These are phyloP conservation scores for Drosophila sp. DNA, from an alignment of 1,140 invertebrate genomes.

Conservation along the genomic window DNA sequence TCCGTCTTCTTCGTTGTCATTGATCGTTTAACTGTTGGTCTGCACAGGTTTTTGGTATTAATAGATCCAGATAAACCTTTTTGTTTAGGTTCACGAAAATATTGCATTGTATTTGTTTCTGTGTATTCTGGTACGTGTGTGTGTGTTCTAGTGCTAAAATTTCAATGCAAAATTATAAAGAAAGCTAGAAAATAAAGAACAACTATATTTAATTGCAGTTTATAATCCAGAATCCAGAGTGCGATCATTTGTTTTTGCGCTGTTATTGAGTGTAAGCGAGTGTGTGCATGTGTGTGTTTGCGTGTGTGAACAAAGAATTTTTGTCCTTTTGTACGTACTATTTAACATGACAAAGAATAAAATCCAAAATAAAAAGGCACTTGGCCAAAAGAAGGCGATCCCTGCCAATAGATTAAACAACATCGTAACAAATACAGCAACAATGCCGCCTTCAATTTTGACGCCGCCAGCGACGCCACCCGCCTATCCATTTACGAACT, in stretches of 20 bases:
- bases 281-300: constrained; percentile 25
- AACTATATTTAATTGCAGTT: constrained; percentile 49
- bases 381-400: constrained; percentile 39
- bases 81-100: background rate
- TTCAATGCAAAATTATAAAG: background rate
- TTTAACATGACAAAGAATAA: constrained; percentile 67
- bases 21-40: constrained; percentile 22
- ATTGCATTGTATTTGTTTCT: constrained; percentile 10
- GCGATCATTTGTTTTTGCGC: constrained; percentile 22
- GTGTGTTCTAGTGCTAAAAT: constrained; percentile 13
- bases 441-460: constrained; percentile 30
- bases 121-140: constrained; percentile 35
- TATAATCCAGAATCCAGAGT: constrained; percentile 30
- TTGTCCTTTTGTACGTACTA: constrained; percentile 28
- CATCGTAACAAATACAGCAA: constrained; percentile 30
- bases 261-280: constrained; percentile 7
- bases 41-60: background rate
- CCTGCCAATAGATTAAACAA: constrained; percentile 25
- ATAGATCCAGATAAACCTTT: background rate
- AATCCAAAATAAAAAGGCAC: constrained; percentile 49
- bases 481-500: background rate
- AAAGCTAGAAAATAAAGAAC: background rate
- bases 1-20: background rate
- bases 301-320: constrained; percentile 14
- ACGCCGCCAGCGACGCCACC: constrained; percentile 57